Base-by-base conservation (phyloP, 2,888 invertebrate genomes). In the Liopterus haemorrhoidalis region DNA sequence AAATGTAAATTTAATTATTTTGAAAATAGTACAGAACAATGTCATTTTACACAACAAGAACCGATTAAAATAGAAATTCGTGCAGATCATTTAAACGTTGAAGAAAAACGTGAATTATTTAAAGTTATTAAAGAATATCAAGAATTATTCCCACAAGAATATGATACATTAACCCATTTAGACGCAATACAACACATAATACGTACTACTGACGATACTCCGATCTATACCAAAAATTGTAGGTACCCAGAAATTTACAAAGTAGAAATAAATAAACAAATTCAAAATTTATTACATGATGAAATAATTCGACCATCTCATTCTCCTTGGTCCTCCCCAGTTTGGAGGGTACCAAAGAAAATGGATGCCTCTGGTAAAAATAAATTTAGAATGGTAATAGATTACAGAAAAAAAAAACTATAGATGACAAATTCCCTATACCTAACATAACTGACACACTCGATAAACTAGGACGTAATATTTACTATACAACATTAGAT, bases 321-420 rank as follows among this genome's bases (percentile, higher is more conserved):
- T 12, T 59, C 59, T 3, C 64, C 60, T 0, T 64, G 59, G 59
- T 59, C 54, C 37, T 56, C 57, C 5, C 62, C 60, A 1, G 54
- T 62, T 3, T 60, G 60, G 49, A 45, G 63, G 30, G 62, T 64
- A 1, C 59, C 61, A 1, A 61, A 63, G 28, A 62, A 63, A 49
- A 9, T 48, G 4, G 62, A 61, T 16, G 48, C 57, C 1, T 53
- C 56, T 0, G 59, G 59, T 1, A 46, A 59, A 49, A 32, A 38
- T 36, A 51, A 56, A 51, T 52, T 49, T 52, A 33, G 59, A 41
- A 36, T 54, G 15, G 54, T 54, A 30, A 46, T 55, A 41, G 58
- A 59, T 43, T 52, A 56, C 33, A 39, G 55, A 48, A 48, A 52
- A 43, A 37, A 22, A 41, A 39, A 21, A 49, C 50, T 0, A 31